A percentile compares a stretch with the other conserved stretches of the same genome.
These are phyloP conservation scores for Corythornis vintsioides DNA, from an alignment of 2,113 vertebrate genomes.

Conservation along the genomic window DNA sequence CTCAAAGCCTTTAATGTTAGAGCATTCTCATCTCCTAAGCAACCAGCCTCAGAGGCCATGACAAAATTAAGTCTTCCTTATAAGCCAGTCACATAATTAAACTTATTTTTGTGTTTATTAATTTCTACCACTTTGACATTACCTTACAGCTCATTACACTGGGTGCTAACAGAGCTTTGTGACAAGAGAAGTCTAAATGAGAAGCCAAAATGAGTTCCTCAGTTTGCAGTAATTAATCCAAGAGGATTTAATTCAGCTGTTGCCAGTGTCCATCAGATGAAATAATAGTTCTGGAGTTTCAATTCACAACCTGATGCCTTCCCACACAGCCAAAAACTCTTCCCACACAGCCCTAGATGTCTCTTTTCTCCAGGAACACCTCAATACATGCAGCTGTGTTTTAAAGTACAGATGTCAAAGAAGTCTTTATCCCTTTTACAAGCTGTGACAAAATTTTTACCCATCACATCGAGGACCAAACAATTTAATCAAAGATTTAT, in stretches of 20 bases:
- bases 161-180: background rate
- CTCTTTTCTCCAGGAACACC: background rate
- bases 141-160: background rate
- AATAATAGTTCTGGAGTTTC: background rate
- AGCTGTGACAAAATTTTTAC: background rate
- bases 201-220: background rate
- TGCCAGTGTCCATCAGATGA: background rate
- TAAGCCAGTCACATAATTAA: background rate
- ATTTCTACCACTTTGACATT: background rate
- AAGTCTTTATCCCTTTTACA: background rate
- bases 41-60: background rate
- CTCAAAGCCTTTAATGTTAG: background rate
- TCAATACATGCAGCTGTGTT: background rate
- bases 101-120: background rate
- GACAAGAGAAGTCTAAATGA: slow-evolving; percentile 14
- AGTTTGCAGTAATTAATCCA: slow-evolving; percentile 42
- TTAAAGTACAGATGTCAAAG: background rate
- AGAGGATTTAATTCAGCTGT: background rate
- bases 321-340: background rate
- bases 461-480: background rate
- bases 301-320: background rate
- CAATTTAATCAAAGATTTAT: background rate
- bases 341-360: background rate
- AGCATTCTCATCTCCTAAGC: background rate
- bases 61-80: background rate